A percentile compares a stretch with the other conserved stretches of the same genome.
Conservation (phyloP, 2,888 invertebrate species). For the Apocheima hispidaria region DNA sequence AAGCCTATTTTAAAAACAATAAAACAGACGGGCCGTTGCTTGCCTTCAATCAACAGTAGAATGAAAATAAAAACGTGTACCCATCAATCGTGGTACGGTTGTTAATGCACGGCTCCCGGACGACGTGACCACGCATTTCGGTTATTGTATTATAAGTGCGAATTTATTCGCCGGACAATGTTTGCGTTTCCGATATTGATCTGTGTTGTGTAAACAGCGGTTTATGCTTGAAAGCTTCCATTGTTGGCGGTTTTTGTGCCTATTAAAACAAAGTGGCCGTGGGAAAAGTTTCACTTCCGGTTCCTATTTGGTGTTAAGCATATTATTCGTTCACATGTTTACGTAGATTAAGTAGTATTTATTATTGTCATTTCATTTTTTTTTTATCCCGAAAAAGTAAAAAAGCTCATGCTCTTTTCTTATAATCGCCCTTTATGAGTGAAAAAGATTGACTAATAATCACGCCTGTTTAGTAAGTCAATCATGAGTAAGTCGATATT, state of each 20-base stretch:
- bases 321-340: background rate
- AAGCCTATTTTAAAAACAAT: background rate
- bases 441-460: too few relatives aligned
- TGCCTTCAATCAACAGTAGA: conserved; percentile 14
- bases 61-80: conserved; percentile 1
- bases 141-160: conserved; percentile 55
- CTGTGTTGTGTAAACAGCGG: conserved; percentile 42
- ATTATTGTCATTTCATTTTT: background rate
- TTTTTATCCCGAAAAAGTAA: too few relatives aligned
- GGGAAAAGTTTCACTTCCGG: conserved; percentile 9
- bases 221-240: conserved; percentile 45
- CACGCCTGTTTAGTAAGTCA: too few relatives aligned
- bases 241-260: conserved; percentile 31
- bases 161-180: conserved; percentile 43
- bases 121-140: conserved; percentile 55
- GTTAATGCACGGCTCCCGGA: conserved; percentile 24
- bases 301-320: conserved; percentile 2
- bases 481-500: too few relatives aligned
- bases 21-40: background rate
- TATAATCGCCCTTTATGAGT: too few relatives aligned
- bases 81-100: conserved; percentile 14
- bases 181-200: conserved; percentile 46
- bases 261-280: conserved; percentile 16
- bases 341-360: background rate
- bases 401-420: too few relatives aligned